Evolutionary conservation across 2,797 vertebrate genomes (phyloP), one percentile per base, ranked within the genome.

Genomic region (Neomorphus geoffroyi): DNA sequence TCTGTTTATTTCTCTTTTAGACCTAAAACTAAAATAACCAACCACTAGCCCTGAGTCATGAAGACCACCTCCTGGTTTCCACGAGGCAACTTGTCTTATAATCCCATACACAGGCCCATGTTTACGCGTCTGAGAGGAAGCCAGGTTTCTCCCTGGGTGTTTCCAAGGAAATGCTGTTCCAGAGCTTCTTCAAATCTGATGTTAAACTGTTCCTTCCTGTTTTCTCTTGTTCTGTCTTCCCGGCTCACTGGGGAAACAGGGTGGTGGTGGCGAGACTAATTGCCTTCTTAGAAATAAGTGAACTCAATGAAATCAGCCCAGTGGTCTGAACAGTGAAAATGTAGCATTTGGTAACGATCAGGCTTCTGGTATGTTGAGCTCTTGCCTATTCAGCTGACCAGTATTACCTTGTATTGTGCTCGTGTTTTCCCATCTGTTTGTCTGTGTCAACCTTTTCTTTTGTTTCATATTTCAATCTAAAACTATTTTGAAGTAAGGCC

Each of bases 1-100:
- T 71, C 18, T 30, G 5, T 26, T 2, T 7, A 57, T 37, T 81
- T 72, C 56, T 71, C n/a, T 12, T 53, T 67, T 65, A 15, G 9
- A 6, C 9, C 12, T 91, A 65, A 71, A 41, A 7, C 18, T 35
- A 14, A 24, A 58, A 39, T 3, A 0, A 1, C 1, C 0, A 1
- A 10, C 4, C 28, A 18, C 5, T 27, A 41, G 6, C 43, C 17
- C 50, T 45, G 28, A 9, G 6, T 50, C 67, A 77, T 43, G 37
- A 51, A 46, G 13, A 57, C 19, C 8, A 30, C 16, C 12, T 89
- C 11, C 13, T 58, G 12, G 12, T 19, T 86, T 27, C 60, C n/a
- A 73, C 17, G 7, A 80, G n/a, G 13, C 46, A 87, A 69, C 15
- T 3, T 7, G 41, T 27, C 10, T 66, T 56, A 48, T 21, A 74